These are phyloP conservation scores for Hymenochirus boettgeri DNA, from an alignment of 2,113 vertebrate species.

Conservation along the genomic window DNA sequence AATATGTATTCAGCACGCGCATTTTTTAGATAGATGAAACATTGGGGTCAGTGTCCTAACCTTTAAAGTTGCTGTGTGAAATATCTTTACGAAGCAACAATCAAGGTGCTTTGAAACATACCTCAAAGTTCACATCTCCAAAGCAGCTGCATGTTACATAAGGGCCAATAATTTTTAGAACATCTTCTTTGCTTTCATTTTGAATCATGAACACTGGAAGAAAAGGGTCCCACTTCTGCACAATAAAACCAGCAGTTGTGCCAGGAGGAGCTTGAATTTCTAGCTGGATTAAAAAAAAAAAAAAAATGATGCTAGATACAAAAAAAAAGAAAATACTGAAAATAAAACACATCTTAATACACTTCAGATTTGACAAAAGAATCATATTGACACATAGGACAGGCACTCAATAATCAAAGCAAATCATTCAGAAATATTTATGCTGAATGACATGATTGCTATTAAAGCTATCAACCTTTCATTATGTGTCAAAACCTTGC, in stretches of 20 bases:
- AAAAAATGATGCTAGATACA: too few relatives aligned
- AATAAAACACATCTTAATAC: too few relatives aligned
- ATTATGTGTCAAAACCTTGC: constrained; percentile 15
- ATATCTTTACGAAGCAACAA: constrained; percentile 7
- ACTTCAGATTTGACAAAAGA: too few relatives aligned
- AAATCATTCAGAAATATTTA: constrained; percentile 10
- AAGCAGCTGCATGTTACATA: constrained; percentile 68
- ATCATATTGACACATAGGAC: too few relatives aligned
- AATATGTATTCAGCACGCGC: too few relatives aligned
- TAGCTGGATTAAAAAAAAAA: constrained; percentile 55
- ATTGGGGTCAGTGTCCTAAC: too few relatives aligned
- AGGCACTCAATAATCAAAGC: constrained; percentile 9
- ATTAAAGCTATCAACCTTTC: constrained; percentile 9
- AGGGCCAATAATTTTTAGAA: constrained; percentile 69
- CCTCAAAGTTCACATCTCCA: constrained; percentile 73
- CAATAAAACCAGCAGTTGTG: constrained; percentile 60
- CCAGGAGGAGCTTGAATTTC: constrained; percentile 74
- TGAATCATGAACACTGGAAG: constrained; percentile 70
- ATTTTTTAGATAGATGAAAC: too few relatives aligned
- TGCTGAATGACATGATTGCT: constrained; percentile 7
- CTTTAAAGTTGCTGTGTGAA: too few relatives aligned
- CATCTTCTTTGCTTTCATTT: constrained; percentile 67
- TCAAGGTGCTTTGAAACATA: constrained; percentile 46
- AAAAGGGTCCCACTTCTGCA: constrained; percentile 73
- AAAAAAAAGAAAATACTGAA: too few relatives aligned